Evolutionary conservation across 2,888 invertebrate genomes (phyloP).

Genomic region (Blastobasis adustella): DNA sequence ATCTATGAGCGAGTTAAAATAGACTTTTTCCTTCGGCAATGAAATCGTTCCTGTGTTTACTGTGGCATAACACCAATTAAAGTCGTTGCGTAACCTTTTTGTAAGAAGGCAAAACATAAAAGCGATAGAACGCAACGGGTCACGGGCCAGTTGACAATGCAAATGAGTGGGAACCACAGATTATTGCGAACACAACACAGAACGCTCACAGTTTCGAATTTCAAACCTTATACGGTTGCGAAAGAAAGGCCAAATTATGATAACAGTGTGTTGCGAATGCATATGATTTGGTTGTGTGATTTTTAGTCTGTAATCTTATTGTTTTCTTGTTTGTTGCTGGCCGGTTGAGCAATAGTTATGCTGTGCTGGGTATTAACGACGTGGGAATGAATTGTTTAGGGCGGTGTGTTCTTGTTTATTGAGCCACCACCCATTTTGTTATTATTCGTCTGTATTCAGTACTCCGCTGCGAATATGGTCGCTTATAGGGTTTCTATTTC

Average conservation of each 20-base stretch:
- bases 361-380: not conserved
- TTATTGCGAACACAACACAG: slow-evolving; percentile 6
- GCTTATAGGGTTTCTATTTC: too few species aligned
- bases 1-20: too few species aligned
- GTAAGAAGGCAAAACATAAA: slow-evolving; percentile 36
- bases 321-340: slow-evolving; percentile 10
- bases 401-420: not conserved
- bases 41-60: slow-evolving; percentile 31
- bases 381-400: slow-evolving; percentile 6
- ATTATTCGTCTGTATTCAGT: too few species aligned
- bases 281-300: slow-evolving; percentile 5
- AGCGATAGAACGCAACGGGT: slow-evolving; percentile 31
- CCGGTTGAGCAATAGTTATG: slow-evolving; percentile 1
- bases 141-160: slow-evolving; percentile 40
- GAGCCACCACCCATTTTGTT: too few species aligned
- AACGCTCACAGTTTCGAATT: slow-evolving; percentile 8
- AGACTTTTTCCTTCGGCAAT: slow-evolving; percentile 10
- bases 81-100: slow-evolving; percentile 33
- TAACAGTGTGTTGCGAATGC: slow-evolving; percentile 2
- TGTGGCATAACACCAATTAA: slow-evolving; percentile 28
- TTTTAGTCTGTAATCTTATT: slow-evolving; percentile 10
- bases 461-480: too few species aligned
- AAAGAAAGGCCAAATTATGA: slow-evolving; percentile 8
- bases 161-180: slow-evolving; percentile 33
- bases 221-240: slow-evolving; percentile 2